A percentile compares a stretch with the other conserved stretches of the same genome.
Evolutionary conservation across 2,888 invertebrate genomes (phyloP).

Genomic region (Agrilus cyanescens): DNA sequence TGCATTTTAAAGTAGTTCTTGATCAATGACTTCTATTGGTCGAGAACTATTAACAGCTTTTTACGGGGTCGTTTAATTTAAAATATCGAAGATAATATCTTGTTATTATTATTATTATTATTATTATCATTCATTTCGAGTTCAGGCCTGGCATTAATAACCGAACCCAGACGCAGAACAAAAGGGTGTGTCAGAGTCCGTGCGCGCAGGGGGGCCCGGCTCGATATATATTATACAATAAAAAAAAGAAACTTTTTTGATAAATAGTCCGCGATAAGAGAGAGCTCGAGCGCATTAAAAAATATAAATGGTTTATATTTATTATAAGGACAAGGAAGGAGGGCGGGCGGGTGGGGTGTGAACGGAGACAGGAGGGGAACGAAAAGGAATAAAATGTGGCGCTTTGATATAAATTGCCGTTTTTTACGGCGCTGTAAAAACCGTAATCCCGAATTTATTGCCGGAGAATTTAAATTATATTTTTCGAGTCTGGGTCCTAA

Average conservation of each 20-base stretch:
- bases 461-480: constrained; percentile 38
- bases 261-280: constrained; percentile 23
- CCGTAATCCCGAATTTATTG: constrained; percentile 39
- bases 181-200: too few relatives aligned
- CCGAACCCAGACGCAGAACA: too few relatives aligned
- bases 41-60: too few relatives aligned
- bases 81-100: too few relatives aligned
- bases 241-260: constrained; percentile 23
- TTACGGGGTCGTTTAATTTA: too few relatives aligned
- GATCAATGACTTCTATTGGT: too few relatives aligned
- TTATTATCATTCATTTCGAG: too few relatives aligned
- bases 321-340: constrained; percentile 17
- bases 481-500: constrained; percentile 28
- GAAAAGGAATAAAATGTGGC: constrained; percentile 29
- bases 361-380: constrained; percentile 13
- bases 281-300: constrained; percentile 23
- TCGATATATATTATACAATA: constrained; percentile 1
- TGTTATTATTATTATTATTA: too few relatives aligned
- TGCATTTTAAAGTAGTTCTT: too few relatives aligned
- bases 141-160: too few relatives aligned
- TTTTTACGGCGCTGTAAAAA: constrained; percentile 35
- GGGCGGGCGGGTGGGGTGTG: too few relatives aligned
- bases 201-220: constrained; percentile 1
- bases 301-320: constrained; percentile 26
- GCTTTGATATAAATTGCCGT: constrained; percentile 39